These are phyloP conservation scores for Pao palembangensis DNA, from an alignment of 2,113 vertebrate genomes.

Conservation along the genomic window DNA sequence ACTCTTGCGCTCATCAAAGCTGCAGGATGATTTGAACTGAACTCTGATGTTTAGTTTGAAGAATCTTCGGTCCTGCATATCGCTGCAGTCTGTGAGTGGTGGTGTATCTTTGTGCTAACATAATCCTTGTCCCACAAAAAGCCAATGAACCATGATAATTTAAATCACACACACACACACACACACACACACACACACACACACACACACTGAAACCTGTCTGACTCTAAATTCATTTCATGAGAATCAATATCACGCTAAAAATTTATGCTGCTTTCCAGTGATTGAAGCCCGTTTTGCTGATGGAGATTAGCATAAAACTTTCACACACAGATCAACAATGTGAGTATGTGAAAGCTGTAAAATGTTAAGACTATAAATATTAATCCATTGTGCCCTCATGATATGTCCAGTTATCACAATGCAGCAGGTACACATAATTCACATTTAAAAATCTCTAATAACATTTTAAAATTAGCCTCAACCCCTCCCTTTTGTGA, in stretches of 20 bases:
- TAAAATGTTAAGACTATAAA: too few relatives aligned
- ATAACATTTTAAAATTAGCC: too few relatives aligned
- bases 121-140: constrained; percentile 61
- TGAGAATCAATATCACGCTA: constrained; percentile 19
- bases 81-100: constrained; percentile 30
- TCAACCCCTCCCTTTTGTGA: too few relatives aligned
- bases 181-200: constrained; percentile 14
- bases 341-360: constrained; percentile 5
- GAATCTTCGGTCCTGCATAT: constrained; percentile 7
- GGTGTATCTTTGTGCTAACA: constrained; percentile 46
- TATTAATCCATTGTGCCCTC: too few relatives aligned
- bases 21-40: not conserved
- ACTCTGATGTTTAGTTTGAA: not conserved
- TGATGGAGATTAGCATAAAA: constrained; percentile 30
- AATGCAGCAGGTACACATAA: too few relatives aligned
- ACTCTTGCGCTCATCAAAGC: constrained; percentile 1
- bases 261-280: constrained; percentile 9
- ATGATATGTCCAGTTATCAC: too few relatives aligned
- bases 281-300: constrained; percentile 4
- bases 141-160: constrained; percentile 52
- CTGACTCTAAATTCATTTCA: constrained; percentile 37
- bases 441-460: too few relatives aligned
- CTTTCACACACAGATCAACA: constrained; percentile 22
- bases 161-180: too few relatives aligned
- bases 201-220: constrained; percentile 19